Base-by-base conservation (phyloP, 2,113 vertebrate species). In the Halichoeres trimaculatus region DNA sequence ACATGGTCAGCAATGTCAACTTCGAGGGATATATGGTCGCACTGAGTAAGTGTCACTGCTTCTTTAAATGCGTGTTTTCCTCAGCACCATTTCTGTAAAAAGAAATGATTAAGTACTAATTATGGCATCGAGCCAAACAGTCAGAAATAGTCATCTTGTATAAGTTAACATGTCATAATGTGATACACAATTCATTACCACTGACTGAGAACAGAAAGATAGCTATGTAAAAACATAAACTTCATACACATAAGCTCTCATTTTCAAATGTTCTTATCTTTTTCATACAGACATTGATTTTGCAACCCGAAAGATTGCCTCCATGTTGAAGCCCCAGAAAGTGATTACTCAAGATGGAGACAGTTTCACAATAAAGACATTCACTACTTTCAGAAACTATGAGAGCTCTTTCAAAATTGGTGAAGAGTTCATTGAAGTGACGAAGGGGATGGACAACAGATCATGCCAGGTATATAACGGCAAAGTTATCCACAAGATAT, bases 261-360 rank as follows among this genome's bases (percentile, higher is more conserved):
- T 45, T 43, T 17, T 45, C 16, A 45, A 6, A 43, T 14, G 16
- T 7, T 16, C 17, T 56, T 16, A 67, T 2, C 67, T 80, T 73
- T 63, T 11, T 12, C 47, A 60, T 6, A 17, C 74, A 97, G 96
- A 93, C 75, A 95, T 97, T 63, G 95, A 97, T 85, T 96, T 96
- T 74, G 93, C 95, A 70, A 96, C 95, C 8, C 94, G 94, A 30
- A 98, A 96, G 84, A 91, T 96, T 71, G 96, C 95, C 23, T 92
- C 89, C 9, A 24, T 95, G 89, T 80, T 97, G 89, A 97, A 96
- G 82, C 95, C 96, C 8, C 96, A 96, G 90, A 98, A 98, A 80
- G 92, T 96, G 62, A 95, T 96, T 24, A 91, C 95, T 81, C 97
- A 98, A 89, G 89, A 95, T 0, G 95, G 94, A 0, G 92, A 97